Percentiles rank a stretch among this genome's conserved stretches.
phyloP scores from a whole-genome alignment of 2,797 vertebrate species.

The Buphagus erythrorhynchus region DNA sequence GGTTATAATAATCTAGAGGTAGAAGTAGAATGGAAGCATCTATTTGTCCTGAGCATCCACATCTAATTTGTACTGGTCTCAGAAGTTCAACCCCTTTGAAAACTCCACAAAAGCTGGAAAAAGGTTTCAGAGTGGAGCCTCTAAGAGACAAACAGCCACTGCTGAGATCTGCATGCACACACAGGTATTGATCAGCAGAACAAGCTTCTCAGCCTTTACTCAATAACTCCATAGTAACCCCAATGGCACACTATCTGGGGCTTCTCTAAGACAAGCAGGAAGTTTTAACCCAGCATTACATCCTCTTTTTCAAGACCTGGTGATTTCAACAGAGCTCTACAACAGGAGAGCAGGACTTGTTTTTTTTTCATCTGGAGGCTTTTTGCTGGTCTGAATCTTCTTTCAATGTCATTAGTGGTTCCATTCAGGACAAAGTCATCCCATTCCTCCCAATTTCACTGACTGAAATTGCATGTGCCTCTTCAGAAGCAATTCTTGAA shows the following conservation, averaged over 20 bases:
- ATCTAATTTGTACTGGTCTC: not conserved
- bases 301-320: not conserved
- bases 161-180: not conserved
- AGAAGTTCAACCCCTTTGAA: not conserved
- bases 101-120: not conserved
- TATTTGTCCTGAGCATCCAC: not conserved
- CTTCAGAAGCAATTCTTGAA: not conserved
- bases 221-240: conserved; percentile 44
- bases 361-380: not conserved
- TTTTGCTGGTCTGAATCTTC: not conserved
- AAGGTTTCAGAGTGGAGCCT: not conserved
- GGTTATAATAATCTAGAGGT: not conserved
- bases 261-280: not conserved
- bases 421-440: not conserved
- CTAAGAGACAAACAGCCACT: not conserved
- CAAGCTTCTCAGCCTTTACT: conserved; percentile 8
- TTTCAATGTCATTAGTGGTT: not conserved
- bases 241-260: not conserved
- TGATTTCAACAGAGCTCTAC: not conserved
- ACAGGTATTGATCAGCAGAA: conserved; percentile 11
- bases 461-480: not conserved
- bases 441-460: not conserved
- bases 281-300: not conserved
- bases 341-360: accelerated
- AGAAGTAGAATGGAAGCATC: not conserved